phyloP scores from a whole-genome alignment of 92 coral and sea anemone species.

The Porites divaricata region DNA sequence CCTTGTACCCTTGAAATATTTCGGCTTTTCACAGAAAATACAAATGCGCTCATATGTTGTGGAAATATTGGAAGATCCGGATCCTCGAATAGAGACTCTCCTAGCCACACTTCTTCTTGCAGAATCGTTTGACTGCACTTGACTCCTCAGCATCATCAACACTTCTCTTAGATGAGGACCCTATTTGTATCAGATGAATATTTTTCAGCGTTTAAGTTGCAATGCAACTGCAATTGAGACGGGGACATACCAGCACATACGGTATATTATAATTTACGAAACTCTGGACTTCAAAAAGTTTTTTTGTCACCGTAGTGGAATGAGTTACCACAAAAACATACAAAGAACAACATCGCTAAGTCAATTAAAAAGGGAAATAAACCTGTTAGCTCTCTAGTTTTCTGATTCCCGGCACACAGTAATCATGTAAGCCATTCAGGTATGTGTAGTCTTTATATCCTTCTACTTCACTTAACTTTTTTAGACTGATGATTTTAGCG shows the following conservation, averaged over 20 bases:
- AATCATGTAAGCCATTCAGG: too few relatives aligned
- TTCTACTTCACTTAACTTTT: too few relatives aligned
- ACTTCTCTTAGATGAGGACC: constrained; percentile 45
- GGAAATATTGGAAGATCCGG: constrained; percentile 39
- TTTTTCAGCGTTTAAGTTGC: constrained; percentile 6
- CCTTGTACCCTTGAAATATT: constrained; percentile 58
- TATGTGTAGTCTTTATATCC: too few relatives aligned
- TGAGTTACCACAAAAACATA: too few relatives aligned
- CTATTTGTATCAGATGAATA: constrained; percentile 9
- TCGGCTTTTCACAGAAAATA: constrained; percentile 62
- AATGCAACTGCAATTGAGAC: background rate
- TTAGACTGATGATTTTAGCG: too few relatives aligned
- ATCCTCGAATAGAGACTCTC: constrained; percentile 53
- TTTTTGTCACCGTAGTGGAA: background rate
- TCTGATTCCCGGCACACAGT: too few relatives aligned
- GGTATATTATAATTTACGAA: background rate
- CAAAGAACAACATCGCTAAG: too few relatives aligned
- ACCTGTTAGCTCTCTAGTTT: too few relatives aligned
- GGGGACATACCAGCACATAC: too few relatives aligned
- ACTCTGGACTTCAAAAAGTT: too few relatives aligned
- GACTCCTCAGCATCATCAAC: constrained; percentile 24
- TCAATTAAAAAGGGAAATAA: too few relatives aligned
- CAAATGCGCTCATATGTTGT: constrained; percentile 52
- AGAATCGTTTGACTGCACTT: background rate
- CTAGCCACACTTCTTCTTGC: constrained; percentile 35